These are phyloP conservation scores for Poeciliopsis occidentalis DNA, from an alignment of 2,113 vertebrate species.

Conservation along the genomic window DNA sequence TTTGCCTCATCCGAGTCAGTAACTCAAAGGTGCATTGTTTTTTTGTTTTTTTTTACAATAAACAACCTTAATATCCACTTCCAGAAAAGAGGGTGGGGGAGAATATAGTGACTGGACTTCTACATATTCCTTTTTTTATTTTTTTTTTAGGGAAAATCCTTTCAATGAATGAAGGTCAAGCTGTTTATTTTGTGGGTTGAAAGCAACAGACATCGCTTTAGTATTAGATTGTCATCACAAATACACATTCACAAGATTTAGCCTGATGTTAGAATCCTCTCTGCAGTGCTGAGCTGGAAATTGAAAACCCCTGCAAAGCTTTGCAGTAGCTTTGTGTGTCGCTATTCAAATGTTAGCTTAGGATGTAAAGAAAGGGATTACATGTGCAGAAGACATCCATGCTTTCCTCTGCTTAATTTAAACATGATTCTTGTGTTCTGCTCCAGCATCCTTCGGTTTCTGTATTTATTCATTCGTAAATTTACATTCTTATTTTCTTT, in stretches of 20 bases:
- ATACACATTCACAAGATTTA: slow-evolving; percentile 12
- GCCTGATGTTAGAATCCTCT: background rate
- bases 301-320: slow-evolving; percentile 5
- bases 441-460: background rate
- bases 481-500: background rate
- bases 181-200: slow-evolving; percentile 20
- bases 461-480: background rate
- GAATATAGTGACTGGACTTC: slow-evolving; percentile 19
- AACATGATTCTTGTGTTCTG: slow-evolving; percentile 9
- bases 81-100: slow-evolving; percentile 1
- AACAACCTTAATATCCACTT: background rate
- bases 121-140: background rate
- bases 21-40: background rate
- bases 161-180: slow-evolving; percentile 47
- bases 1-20: slow-evolving; percentile 26
- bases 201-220: slow-evolving; percentile 4
- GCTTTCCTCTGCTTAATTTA: slow-evolving; percentile 31
- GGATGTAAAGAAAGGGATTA: slow-evolving; percentile 33
- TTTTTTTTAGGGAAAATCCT: slow-evolving; percentile 20
- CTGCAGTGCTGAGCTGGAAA: slow-evolving; percentile 4
- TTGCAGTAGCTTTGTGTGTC: slow-evolving; percentile 19
- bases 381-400: slow-evolving; percentile 41
- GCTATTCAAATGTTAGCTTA: slow-evolving; percentile 49
- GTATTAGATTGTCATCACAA: slow-evolving; percentile 19
- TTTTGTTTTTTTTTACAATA: background rate